phyloP scores from a whole-genome alignment of 2,888 invertebrate species.

The Perizoma flavofasciatum region DNA sequence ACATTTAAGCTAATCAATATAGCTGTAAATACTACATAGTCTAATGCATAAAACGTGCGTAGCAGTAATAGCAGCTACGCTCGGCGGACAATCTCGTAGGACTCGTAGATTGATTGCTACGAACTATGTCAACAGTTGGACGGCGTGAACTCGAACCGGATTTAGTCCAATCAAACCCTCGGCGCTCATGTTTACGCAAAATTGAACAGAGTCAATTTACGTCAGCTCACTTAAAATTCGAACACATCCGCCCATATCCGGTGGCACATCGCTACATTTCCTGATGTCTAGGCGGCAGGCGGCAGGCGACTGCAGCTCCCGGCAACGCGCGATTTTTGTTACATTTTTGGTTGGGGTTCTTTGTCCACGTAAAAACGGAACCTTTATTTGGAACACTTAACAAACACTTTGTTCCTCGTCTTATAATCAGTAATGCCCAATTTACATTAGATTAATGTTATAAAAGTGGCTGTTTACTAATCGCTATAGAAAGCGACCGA shows the following conservation, averaged over 20 bases:
- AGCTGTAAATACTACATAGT: not conserved
- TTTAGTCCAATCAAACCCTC: constrained; percentile 58
- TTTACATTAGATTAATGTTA: too few relatives aligned
- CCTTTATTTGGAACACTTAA: too few relatives aligned
- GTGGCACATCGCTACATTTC: constrained; percentile 60
- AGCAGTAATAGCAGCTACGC: constrained; percentile 25
- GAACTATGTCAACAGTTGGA: constrained; percentile 42
- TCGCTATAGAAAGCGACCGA: too few relatives aligned
- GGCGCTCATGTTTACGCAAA: constrained; percentile 58
- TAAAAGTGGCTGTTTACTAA: too few relatives aligned
- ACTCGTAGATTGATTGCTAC: constrained; percentile 32
- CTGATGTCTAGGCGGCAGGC: constrained; percentile 55
- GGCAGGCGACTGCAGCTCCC: constrained; percentile 33
- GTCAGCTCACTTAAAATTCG: constrained; percentile 64
- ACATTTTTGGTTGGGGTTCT: not conserved
- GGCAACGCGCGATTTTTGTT: constrained; percentile 4
- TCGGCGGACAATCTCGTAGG: constrained; percentile 32
- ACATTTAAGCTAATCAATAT: too few relatives aligned
- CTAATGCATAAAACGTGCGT: constrained; percentile 22
- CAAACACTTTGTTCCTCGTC: too few relatives aligned
- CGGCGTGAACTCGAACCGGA: constrained; percentile 49
- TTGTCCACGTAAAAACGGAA: too few relatives aligned
- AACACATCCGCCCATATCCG: constrained; percentile 68
- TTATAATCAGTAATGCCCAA: too few relatives aligned
- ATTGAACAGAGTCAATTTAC: constrained; percentile 63